Conservation (phyloP, 2,113 vertebrate species). For the Triplophysa dalaica region DNA sequence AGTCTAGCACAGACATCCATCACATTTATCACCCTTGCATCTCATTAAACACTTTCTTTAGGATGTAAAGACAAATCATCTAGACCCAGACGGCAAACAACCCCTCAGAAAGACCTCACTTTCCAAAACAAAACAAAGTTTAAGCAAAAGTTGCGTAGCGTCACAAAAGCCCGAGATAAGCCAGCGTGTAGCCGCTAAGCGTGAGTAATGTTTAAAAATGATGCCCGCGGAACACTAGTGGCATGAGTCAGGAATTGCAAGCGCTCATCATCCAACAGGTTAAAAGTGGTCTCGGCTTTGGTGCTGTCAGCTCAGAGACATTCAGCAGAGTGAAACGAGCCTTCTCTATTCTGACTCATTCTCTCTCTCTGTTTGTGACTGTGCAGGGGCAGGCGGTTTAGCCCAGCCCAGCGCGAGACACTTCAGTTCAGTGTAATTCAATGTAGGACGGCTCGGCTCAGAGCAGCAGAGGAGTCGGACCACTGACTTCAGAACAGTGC, state of each 20-base stretch:
- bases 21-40: constrained; percentile 32
- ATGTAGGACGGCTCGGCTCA: constrained; percentile 6
- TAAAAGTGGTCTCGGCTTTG: not conserved
- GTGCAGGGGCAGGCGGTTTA: constrained; percentile 17
- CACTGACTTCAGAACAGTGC: not conserved
- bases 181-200: not conserved
- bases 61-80: constrained; percentile 25
- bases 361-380: not conserved
- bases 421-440: constrained; percentile 34
- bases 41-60: not conserved
- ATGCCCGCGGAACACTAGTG: not conserved
- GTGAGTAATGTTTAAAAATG: constrained; percentile 5
- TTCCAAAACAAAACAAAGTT: not conserved
- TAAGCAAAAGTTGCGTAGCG: constrained; percentile 12
- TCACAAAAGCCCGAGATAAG: not conserved
- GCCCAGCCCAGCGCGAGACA: constrained; percentile 28
- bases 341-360: not conserved
- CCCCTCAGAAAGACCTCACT: not conserved
- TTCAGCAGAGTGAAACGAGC: constrained; percentile 4
- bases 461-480: not conserved
- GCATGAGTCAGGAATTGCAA: constrained; percentile 11
- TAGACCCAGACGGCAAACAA: constrained; percentile 4
- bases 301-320: not conserved
- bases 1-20: constrained; percentile 53
- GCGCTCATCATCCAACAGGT: constrained; percentile 21